A percentile compares a stretch with the other conserved stretches of the same genome.
phyloP scores from a whole-genome alignment of 2,113 vertebrate species.

The Platichthys flesus region DNA sequence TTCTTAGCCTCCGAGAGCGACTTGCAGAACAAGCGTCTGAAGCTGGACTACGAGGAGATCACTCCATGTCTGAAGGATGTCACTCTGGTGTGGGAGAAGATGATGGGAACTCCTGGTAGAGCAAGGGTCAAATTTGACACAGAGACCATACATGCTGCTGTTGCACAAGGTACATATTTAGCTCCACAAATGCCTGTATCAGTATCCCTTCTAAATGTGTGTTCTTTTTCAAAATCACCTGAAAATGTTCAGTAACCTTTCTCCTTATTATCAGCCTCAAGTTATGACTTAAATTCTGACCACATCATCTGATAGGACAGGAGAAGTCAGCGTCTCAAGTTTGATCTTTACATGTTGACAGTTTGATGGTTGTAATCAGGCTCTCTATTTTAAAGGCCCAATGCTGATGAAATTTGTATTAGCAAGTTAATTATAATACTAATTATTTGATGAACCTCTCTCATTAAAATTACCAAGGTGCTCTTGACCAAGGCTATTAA shows the following conservation, averaged over 20 bases:
- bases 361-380: background rate
- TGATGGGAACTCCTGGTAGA: slow-evolving; percentile 89
- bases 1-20: slow-evolving; percentile 90
- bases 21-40: slow-evolving; percentile 92
- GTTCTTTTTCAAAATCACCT: slow-evolving; percentile 25
- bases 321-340: background rate
- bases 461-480: background rate
- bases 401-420: background rate
- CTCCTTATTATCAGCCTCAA: slow-evolving; percentile 22
- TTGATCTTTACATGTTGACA: background rate
- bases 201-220: background rate
- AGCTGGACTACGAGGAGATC: slow-evolving; percentile 98
- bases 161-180: slow-evolving; percentile 88
- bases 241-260: slow-evolving; percentile 1
- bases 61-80: slow-evolving; percentile 96
- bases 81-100: slow-evolving; percentile 95
- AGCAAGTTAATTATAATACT: background rate
- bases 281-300: background rate
- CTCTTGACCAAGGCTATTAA: background rate
- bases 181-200: background rate
- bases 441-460: background rate
- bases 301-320: background rate
- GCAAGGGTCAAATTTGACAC: slow-evolving; percentile 90
- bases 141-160: slow-evolving; percentile 90
- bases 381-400: background rate